Evolutionary conservation across 2,888 invertebrate genomes (phyloP).

Genomic region (Parnassius smintheus): DNA sequence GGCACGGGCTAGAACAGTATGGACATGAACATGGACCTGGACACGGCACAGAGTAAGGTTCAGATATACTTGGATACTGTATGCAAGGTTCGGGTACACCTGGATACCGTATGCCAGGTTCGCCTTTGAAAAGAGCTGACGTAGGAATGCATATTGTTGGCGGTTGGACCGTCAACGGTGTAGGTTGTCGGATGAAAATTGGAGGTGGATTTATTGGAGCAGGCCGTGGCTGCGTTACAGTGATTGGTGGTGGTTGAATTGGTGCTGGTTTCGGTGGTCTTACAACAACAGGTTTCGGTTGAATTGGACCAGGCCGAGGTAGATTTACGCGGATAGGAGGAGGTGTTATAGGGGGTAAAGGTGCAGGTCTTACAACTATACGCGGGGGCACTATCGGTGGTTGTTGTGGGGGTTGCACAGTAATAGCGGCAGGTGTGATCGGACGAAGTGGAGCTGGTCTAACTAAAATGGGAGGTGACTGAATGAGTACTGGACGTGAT

Average conservation of each 20-base stretch:
- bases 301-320: constrained; percentile 43
- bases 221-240: constrained; percentile 39
- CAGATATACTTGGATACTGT: background rate
- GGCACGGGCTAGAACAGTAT: background rate
- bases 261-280: constrained; percentile 45
- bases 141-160: constrained; percentile 44
- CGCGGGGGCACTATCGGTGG: constrained; percentile 47
- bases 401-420: constrained; percentile 44
- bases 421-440: constrained; percentile 47
- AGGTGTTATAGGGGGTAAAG: constrained; percentile 38
- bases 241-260: constrained; percentile 40
- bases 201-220: constrained; percentile 38
- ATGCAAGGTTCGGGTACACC: background rate
- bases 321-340: constrained; percentile 45
- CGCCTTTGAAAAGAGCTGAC: constrained; percentile 15
- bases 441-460: constrained; percentile 44
- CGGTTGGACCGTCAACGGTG: constrained; percentile 43
- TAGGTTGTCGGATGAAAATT: constrained; percentile 50
- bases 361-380: constrained; percentile 45
- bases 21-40: background rate
- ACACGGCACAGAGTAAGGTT: background rate
- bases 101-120: background rate
- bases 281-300: constrained; percentile 49
- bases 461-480: constrained; percentile 60
- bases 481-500: constrained; percentile 58